Evolutionary conservation across 2,113 vertebrate species (phyloP), one percentile per base, ranked within the genome.

Genomic region (Labeo catla): DNA sequence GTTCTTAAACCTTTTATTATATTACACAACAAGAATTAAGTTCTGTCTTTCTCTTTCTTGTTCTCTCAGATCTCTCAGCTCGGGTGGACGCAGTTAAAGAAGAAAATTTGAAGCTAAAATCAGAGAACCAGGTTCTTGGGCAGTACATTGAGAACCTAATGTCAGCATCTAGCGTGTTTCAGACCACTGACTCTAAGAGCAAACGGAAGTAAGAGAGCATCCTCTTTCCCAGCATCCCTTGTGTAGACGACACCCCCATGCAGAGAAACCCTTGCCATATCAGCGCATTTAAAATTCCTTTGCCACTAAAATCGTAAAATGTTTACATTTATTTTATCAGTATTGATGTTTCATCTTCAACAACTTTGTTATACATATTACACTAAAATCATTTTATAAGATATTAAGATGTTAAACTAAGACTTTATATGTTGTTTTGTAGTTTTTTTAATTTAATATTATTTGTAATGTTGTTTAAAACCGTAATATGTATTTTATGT

Each of bases 21-120:
- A 63, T 63, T 70, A 70, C 15, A 70, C 19, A 70, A 39, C 15
- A 39, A 39, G 34, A 15, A 43, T 10, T 65, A 10, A 28, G 4
- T 19, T 84, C n/a, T 52, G n/a, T 21, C 6, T 43, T 49, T 4
- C 61, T 82, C 34, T 90, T 85, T 86, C 34, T 90, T 88, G 73
- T 36, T 88, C 68, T 84, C 39, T 3, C 28, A 90, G 87, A 90
- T 66, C 83, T 90, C 21, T 90, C 87, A 3, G 59, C 88, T 16
- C 83, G 87, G 34, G 88, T 91, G 73, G 88, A 89, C 10, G 90
- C 87, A 4, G 89, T 90, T 39, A 99, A 99, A 91, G 98, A 99
- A 95, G 98, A 99, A 95, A 99, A 99, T 92, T 95, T 99, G 91
- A 99, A 99, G 95, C 93, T 99, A 79, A 99, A 99, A 93, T 99